Base-by-base conservation (phyloP, 2,113 vertebrate genomes). In the Galeopterus variegatus region DNA sequence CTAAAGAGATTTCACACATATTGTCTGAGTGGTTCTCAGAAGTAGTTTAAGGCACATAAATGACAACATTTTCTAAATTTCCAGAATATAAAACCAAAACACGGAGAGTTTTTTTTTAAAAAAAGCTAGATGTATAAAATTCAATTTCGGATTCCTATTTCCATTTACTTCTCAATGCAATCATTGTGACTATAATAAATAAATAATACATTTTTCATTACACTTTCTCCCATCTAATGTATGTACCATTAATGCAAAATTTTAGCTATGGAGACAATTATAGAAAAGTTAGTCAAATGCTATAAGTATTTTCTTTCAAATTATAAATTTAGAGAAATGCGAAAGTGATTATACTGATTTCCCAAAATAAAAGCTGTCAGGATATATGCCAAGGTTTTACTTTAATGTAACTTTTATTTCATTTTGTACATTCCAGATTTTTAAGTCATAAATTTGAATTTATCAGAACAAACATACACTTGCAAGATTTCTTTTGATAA, bases 341-440 rank as follows among this genome's bases (percentile, higher is more conserved):
- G 77, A 94, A 98, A 97, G 92, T 90, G 0, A 96, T 97, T 93
- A 70, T 92, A 97, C 98, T 98, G 97, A 97, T 96, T 97, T 96
- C 69, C 56, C 92, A 92, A 97, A 96, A 96, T 95, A 88, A 97
- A 97, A 97, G 48, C 36, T 96, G 17, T 97, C 93, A 98, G 67
- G 41, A 97, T 96, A 98, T 94, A 75, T 50, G 65, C 98, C 95
- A 73, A 96, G n/a, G 13, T 91, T 73, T 98, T 97, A 18, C 73
- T 31, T 26, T 94, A 79, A 58, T 58, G 79, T 41, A 76, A 90
- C 96, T 86, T 83, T 88, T 58, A n/a, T 64, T 93, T 96, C 81
- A 67, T 75, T 86, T 45, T 79, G 8, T 56, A 0, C 19, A 69
- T 86, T 76, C 21, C 54, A 95, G 52, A 70, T 64, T 82, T 88